Evolutionary conservation across 30 jellyfish, hydroid and myxozoan species (phyloP), one percentile per base, ranked within the genome.

Genomic region (Nemopilema nomurai): DNA sequence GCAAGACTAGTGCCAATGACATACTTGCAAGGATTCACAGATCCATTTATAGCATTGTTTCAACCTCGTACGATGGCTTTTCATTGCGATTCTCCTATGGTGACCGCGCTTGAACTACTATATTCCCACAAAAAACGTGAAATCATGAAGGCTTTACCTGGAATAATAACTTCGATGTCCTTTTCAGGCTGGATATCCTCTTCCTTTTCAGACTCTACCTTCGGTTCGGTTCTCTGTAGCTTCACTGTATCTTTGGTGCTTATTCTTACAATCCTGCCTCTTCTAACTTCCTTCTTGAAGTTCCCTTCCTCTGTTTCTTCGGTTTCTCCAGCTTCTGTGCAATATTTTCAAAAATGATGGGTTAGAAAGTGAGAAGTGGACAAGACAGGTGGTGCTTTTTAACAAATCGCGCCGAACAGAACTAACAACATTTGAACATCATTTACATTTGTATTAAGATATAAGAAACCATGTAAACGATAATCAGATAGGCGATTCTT

Each of bases 241-340:
- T 74, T 84, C 67, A 84, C 87, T 1, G 93, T 84, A 41, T 74
- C 93, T 30, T 84, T 84, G 28, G 83, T 84, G 77, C 84, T 84
- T 29, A 84, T 84, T 49, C 87, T 84, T 29, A 84, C 93, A 13
- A 74, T 84, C 49, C 93, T 74, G 22, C 93, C 93, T 50, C 83
- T 74, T 67, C 87, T 84, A 22, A 84, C 69, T 71, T 84, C 93
- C 29, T 84, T 84, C 75, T 74, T 73, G 51, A 74, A 69, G n/a
- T 69, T 49, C 28, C 82, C 83, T 17, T 69, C 79, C 24, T 23
- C 78, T 27, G 1, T n/a, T 57, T 16, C 68, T 16, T 70, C 72
- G 4, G 81, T 26, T 16, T 31, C 86, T 22, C 18, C 78, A 16
- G 21, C 80, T 57, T 57, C 92, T 71, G 32, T 0, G 1, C 28